Conservation (phyloP, 37 sponge, comb jelly and placozoan genomes). For the Mnemiopsis leidyi region DNA sequence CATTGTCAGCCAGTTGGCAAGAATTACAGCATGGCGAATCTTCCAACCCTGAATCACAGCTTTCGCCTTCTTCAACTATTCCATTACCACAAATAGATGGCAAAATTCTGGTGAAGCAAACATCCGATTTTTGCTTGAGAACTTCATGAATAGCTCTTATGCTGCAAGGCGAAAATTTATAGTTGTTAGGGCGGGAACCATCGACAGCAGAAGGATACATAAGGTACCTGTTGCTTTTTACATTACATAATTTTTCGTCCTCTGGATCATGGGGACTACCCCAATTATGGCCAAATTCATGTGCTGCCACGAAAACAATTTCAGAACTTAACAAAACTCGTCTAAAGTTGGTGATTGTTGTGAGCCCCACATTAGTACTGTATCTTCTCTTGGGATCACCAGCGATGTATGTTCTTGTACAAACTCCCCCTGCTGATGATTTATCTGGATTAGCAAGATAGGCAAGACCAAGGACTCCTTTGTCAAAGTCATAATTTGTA, state of each 20-base stretch:
- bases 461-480: slow-evolving; percentile 73
- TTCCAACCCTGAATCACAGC: slow-evolving; percentile 18
- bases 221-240: background rate
- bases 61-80: background rate
- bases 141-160: background rate
- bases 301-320: slow-evolving; percentile 35
- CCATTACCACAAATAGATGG: slow-evolving; percentile 41
- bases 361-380: background rate
- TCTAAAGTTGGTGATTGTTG: slow-evolving; percentile 1
- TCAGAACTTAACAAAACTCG: slow-evolving; percentile 23
- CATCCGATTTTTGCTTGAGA: background rate
- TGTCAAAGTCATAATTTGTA: slow-evolving; percentile 67
- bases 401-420: slow-evolving; percentile 57
- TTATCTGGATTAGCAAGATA: slow-evolving; percentile 71
- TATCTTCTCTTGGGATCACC: background rate
- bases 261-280: slow-evolving; percentile 76
- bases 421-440: slow-evolving; percentile 71
- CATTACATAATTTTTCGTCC: background rate
- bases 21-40: background rate
- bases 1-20: background rate
- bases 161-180: slow-evolving; percentile 25
- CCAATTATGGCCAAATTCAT: slow-evolving; percentile 75
- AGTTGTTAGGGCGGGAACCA: slow-evolving; percentile 18
- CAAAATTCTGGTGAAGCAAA: background rate
- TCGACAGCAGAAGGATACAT: slow-evolving; percentile 61